Evolutionary conservation across 2,888 invertebrate genomes (phyloP), one percentile per base, ranked within the genome.

Genomic region (Geophilus truncorum): DNA sequence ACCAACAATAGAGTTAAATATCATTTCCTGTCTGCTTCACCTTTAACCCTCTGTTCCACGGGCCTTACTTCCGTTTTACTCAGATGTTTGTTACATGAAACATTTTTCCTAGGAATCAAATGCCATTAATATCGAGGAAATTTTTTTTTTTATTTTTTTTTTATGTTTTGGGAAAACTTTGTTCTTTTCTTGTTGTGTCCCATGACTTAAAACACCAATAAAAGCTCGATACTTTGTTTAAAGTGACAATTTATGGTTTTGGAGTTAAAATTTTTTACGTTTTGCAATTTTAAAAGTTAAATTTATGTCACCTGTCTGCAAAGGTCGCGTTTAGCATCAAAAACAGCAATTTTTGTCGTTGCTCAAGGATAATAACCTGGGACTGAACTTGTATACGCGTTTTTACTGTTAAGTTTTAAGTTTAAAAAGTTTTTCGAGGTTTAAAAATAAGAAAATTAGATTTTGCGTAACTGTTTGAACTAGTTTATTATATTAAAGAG

Each of bases 281-380:
- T 21, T 25, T 70, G n/a, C 28, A 25, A 70, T 70, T 23, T 70
- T 10, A 25, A 70, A 12, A 7, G 70, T 10, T 70, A 70, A 70
- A 70, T 70, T 70, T 70, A 70, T 70, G 70, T 28, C 25, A 25
- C 57, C 57, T 70, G 70, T 70, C 70, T 28, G 28, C 25, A 70
- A 70, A 70, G 70, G 70, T 70, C 70, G 28, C 70, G 28, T 70
- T 28, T 70, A 70, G 70, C 70, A 70, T 70, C 70, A 70, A 70
- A 70, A 70, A 70, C 70, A 70, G 28, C 70, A 28, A 70, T 70
- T 70, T 70, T 25, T 5, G 15, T 28, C 28, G 23, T 10, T 23
- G 23, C 28, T 2, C 4, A 25, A 70, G 70, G 70, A 70, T 25
- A 70, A 70, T 70, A 25, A 70, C 70, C 23, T 70, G 28, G 70